A percentile compares a stretch with the other conserved stretches of the same genome.
Evolutionary conservation across 2,113 vertebrate species (phyloP).

Genomic region (Microtus richardsoni): DNA sequence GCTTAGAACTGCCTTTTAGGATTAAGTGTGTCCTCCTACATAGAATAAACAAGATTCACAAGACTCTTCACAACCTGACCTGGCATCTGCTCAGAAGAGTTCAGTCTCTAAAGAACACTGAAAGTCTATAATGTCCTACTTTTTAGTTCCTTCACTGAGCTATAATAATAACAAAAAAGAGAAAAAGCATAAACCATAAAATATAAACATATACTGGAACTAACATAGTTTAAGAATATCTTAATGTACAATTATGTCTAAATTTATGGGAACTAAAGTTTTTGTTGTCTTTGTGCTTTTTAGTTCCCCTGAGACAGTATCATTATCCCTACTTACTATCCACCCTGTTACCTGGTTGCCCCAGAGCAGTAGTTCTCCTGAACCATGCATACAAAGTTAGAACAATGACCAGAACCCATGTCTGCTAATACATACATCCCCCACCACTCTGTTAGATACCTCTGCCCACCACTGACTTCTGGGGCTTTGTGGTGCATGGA

Average conservation of each 20-base stretch:
- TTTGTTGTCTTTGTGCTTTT: neutral
- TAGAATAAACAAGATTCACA: conserved; percentile 55
- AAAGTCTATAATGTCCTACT: neutral
- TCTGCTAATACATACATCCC: neutral
- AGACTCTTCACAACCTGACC: neutral
- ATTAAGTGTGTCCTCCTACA: conserved; percentile 57
- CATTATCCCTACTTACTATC: neutral
- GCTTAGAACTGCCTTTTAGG: conserved; percentile 70
- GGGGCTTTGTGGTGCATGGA: neutral
- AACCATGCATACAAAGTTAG: neutral
- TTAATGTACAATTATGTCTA: neutral
- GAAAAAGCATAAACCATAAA: neutral
- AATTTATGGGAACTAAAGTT: conserved; percentile 22
- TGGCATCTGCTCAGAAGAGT: conserved; percentile 2
- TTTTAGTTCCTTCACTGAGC: neutral
- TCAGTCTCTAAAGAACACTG: conserved; percentile 17
- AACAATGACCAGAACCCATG: neutral
- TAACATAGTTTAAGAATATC: neutral
- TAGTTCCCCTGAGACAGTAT: neutral
- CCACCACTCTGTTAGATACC: neutral
- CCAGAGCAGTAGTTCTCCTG: neutral
- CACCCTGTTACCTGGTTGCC: neutral
- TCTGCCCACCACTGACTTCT: neutral
- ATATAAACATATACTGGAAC: neutral
- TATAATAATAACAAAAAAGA: neutral